These are phyloP conservation scores for Scaptomyza parva DNA, from an alignment of 2,888 invertebrate genomes.

Conservation along the genomic window DNA sequence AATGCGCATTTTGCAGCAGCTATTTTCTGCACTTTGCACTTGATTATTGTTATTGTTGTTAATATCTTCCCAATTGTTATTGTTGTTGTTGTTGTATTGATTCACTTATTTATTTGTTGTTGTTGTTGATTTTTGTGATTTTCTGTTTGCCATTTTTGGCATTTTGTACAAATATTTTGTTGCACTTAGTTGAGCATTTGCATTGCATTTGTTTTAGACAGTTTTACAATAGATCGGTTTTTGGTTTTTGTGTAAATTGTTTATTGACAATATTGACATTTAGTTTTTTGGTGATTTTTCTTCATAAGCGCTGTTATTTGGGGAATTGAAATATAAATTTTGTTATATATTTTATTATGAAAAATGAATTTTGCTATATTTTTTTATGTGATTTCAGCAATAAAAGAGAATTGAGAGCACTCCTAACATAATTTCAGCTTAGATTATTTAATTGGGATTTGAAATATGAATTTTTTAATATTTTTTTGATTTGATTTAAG, in stretches of 20 bases:
- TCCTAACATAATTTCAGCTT: no score
- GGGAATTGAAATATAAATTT: no score
- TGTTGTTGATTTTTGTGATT: constrained; percentile 35
- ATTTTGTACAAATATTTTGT: constrained; percentile 53
- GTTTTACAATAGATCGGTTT: constrained; percentile 30
- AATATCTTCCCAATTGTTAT: not conserved
- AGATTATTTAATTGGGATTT: no score
- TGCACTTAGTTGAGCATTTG: constrained; percentile 54
- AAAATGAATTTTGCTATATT: no score
- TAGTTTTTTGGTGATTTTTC: constrained; percentile 4
- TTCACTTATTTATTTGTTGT: constrained; percentile 36
- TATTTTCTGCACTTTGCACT: constrained; percentile 28
- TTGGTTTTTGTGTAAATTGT: constrained; percentile 8
- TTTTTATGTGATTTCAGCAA: no score
- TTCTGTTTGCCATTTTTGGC: constrained; percentile 45
- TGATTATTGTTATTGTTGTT: constrained; percentile 19
- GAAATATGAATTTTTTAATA: no score
- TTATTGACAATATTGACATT: constrained; percentile 36
- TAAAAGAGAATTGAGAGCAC: no score
- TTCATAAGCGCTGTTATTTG: no score
- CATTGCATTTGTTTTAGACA: constrained; percentile 48
- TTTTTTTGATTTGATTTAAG: no score
- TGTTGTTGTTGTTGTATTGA: constrained; percentile 23
- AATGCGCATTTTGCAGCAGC: constrained; percentile 80
- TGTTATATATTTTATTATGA: no score